These are phyloP conservation scores for Centruroides sculpturatus DNA, from an alignment of 1,140 invertebrate genomes.

Conservation along the genomic window DNA sequence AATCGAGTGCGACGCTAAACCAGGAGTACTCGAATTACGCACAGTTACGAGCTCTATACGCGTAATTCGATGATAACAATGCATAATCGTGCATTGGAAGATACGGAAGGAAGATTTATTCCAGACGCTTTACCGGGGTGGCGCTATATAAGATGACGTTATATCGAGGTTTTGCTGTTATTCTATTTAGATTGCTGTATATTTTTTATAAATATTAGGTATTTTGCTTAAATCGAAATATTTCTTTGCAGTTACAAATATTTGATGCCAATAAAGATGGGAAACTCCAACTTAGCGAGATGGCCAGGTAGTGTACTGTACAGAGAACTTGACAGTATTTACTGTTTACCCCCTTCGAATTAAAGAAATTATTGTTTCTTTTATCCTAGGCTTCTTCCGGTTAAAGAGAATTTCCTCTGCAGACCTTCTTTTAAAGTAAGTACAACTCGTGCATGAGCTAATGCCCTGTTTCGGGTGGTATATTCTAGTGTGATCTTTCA, in stretches of 20 bases:
- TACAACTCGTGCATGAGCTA: background rate
- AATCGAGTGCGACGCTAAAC: no score
- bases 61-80: no score
- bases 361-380: slow-evolving; percentile 1
- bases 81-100: no score
- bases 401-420: slow-evolving; percentile 33
- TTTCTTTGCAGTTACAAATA: slow-evolving; percentile 28
- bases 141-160: no score
- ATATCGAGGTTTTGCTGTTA: no score
- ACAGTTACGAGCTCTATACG: no score
- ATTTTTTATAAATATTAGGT: no score
- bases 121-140: no score
- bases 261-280: slow-evolving; percentile 35
- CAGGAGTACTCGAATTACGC: no score
- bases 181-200: no score
- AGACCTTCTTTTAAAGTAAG: slow-evolving; percentile 31
- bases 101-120: no score
- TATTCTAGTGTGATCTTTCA: background rate
- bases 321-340: background rate
- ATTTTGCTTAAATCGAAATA: no score
- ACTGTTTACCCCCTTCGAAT: background rate
- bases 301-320: slow-evolving; percentile 31
- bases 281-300: slow-evolving; percentile 35
- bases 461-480: background rate
- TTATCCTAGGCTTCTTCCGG: slow-evolving; percentile 27